These are phyloP conservation scores for Triops longicaudatus DNA, from an alignment of 1,140 invertebrate species.

Conservation along the genomic window DNA sequence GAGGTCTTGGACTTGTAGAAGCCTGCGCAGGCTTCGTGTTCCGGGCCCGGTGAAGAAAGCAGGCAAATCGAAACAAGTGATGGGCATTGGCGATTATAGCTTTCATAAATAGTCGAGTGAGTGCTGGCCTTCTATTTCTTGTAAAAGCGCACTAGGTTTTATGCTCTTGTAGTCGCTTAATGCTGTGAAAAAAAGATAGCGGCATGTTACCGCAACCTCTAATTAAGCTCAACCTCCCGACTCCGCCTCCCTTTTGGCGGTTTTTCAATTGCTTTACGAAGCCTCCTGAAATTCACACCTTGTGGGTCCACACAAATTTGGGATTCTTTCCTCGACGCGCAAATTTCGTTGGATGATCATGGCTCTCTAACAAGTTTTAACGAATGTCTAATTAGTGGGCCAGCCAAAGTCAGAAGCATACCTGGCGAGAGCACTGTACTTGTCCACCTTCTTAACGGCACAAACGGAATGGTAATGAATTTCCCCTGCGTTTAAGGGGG, in stretches of 20 bases:
- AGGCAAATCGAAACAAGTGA: neutral
- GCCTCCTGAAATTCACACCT: conserved; percentile 14
- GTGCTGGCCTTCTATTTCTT: neutral
- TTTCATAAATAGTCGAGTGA: conserved; percentile 1
- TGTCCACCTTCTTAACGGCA: neutral
- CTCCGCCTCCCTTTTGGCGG: conserved; percentile 13
- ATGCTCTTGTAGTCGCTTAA: neutral
- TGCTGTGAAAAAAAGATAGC: conserved; percentile 6
- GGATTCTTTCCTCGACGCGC: neutral
- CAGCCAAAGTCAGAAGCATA: conserved; percentile 4
- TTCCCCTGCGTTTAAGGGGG: neutral
- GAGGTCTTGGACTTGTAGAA: neutral
- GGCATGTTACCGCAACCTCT: conserved; percentile 14
- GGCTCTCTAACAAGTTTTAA: neutral
- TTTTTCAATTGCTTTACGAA: neutral
- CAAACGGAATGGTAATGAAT: neutral
- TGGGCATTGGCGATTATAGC: conserved; percentile 14
- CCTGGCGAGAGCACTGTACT: neutral
- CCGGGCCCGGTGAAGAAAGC: neutral
- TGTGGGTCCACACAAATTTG: neutral
- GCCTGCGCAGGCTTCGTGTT: neutral
- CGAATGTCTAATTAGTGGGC: conserved; percentile 14
- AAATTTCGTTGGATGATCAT: neutral
- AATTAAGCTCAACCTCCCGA: conserved; percentile 11
- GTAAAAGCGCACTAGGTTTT: conserved; percentile 2